A percentile compares a stretch with the other conserved stretches of the same genome.
These are phyloP conservation scores for Acronicta psi DNA, from an alignment of 2,888 invertebrate genomes.

Conservation along the genomic window DNA sequence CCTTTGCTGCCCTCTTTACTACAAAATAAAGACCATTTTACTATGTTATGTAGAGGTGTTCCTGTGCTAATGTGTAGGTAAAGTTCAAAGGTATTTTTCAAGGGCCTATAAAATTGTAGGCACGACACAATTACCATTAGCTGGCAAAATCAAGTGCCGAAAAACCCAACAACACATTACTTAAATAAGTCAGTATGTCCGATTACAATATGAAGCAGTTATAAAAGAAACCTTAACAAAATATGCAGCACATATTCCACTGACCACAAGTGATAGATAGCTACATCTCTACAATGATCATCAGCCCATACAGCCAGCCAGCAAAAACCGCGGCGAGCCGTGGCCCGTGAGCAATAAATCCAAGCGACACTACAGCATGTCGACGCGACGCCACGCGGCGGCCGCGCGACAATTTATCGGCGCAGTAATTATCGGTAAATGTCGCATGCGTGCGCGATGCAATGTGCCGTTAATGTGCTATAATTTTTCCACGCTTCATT, in stretches of 20 bases:
- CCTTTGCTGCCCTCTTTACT: no score
- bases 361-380: slow-evolving; percentile 20
- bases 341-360: slow-evolving; percentile 37
- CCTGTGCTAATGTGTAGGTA: no score
- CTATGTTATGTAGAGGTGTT: no score
- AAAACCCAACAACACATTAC: no score
- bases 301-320: slow-evolving; percentile 7
- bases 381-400: slow-evolving; percentile 23
- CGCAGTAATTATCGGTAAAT: slow-evolving; percentile 36
- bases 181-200: no score
- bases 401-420: slow-evolving; percentile 44
- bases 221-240: no score
- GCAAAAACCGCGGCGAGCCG: slow-evolving; percentile 39
- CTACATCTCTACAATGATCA: slow-evolving; percentile 6
- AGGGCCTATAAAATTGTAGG: no score
- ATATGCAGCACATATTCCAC: background rate
- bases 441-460: slow-evolving; percentile 19
- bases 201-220: no score
- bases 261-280: background rate
- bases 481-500: slow-evolving; percentile 10
- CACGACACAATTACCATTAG: no score
- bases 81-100: no score
- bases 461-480: slow-evolving; percentile 28
- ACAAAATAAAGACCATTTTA: no score
- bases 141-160: no score